These are phyloP conservation scores for Agrilus planipennis DNA, from an alignment of 1,140 invertebrate species.

Conservation along the genomic window DNA sequence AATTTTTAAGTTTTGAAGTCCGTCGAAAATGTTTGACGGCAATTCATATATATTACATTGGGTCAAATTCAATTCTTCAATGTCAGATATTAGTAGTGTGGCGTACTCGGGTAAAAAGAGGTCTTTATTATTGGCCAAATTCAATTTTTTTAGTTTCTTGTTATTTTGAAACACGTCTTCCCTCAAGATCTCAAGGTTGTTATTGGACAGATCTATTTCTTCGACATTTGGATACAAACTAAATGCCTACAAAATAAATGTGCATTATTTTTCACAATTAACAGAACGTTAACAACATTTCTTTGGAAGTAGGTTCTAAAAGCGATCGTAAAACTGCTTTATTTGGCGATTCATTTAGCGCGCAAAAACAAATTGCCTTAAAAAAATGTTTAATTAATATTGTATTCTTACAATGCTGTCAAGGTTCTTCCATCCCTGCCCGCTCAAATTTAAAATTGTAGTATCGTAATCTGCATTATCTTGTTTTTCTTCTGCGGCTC, in stretches of 20 bases:
- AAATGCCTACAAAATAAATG: slow-evolving; percentile 6
- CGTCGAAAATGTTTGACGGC: slow-evolving; percentile 11
- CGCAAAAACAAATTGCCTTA: too few species aligned
- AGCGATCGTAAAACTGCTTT: too few species aligned
- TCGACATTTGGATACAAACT: slow-evolving; percentile 4
- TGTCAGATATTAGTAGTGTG: slow-evolving; percentile 1
- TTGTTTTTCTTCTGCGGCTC: too few species aligned
- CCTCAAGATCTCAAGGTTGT: slow-evolving; percentile 7
- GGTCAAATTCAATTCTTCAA: slow-evolving; percentile 12
- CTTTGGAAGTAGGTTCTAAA: too few species aligned
- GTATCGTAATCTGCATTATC: too few species aligned
- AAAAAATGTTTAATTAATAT: too few species aligned
- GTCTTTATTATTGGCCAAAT: slow-evolving; percentile 10
- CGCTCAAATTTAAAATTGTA: too few species aligned
- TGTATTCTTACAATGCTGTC: too few species aligned
- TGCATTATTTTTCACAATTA: too few species aligned
- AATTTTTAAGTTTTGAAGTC: slow-evolving; percentile 15
- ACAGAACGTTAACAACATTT: too few species aligned
- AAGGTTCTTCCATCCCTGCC: too few species aligned
- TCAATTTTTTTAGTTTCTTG: slow-evolving; percentile 5
- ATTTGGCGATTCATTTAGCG: too few species aligned
- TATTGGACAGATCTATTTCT: slow-evolving; percentile 13
- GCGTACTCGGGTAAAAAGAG: slow-evolving; percentile 10
- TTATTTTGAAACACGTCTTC: slow-evolving; percentile 6
- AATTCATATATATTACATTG: slow-evolving; percentile 8